Evolutionary conservation across 2,113 vertebrate species (phyloP).

Genomic region (Odontophorus gujanensis): DNA sequence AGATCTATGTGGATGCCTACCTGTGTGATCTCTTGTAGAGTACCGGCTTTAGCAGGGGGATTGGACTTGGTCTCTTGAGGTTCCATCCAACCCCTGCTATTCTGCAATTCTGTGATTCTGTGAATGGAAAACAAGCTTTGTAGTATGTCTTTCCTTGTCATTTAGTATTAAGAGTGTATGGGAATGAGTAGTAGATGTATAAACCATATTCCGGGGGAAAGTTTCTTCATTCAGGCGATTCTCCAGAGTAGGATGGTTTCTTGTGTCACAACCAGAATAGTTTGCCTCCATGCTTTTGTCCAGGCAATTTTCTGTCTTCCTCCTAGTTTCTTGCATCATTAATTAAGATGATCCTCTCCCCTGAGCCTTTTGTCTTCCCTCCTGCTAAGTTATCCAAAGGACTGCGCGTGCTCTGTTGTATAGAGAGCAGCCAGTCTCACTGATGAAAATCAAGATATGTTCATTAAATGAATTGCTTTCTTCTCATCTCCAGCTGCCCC

Average conservation of each 20-base stretch:
- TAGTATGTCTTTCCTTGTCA: not conserved
- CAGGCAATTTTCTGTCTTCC: not conserved
- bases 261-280: not conserved
- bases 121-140: not conserved
- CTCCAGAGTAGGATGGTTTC: not conserved
- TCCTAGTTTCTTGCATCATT: not conserved
- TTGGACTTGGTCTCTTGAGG: too few relatives aligned
- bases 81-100: too few relatives aligned
- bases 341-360: not conserved
- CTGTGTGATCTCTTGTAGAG: too few relatives aligned
- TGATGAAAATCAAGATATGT: not conserved
- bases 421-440: not conserved
- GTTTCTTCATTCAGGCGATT: not conserved
- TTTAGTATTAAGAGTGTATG: not conserved
- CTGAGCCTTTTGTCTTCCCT: not conserved
- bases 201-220: not conserved
- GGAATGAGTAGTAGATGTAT: not conserved
- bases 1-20: too few relatives aligned
- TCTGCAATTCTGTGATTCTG: too few relatives aligned
- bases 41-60: too few relatives aligned
- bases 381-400: not conserved
- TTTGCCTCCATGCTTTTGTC: not conserved
- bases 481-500: not conserved
- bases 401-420: not conserved
- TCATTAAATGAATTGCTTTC: not conserved